A percentile compares a stretch with the other conserved stretches of the same genome.
Conservation (phyloP, 2,113 vertebrate genomes). For the Macrotis lagotis region DNA sequence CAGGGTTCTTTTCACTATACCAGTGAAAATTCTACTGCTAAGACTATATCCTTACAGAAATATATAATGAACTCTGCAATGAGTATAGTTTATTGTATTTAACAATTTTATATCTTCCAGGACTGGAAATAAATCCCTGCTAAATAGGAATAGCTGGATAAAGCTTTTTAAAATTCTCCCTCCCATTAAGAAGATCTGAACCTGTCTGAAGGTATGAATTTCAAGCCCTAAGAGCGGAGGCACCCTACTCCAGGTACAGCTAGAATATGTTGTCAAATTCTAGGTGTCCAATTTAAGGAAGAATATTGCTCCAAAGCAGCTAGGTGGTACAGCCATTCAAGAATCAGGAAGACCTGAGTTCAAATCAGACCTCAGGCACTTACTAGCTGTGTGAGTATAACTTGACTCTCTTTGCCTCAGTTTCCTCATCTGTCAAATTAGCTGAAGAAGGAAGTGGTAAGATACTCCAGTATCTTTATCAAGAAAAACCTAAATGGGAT, state of each 20-base stretch:
- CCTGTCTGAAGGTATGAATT: not conserved
- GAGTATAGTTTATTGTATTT: not conserved
- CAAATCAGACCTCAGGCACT: too few species aligned
- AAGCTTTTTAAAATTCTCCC: not conserved
- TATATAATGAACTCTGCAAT: not conserved
- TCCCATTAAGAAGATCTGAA: not conserved
- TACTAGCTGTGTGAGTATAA: too few species aligned
- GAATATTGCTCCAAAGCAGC: too few species aligned
- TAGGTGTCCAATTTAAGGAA: not conserved
- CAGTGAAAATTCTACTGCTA: not conserved
- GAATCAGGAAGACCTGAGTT: too few species aligned
- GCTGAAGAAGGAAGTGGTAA: too few species aligned
- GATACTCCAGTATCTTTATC: too few species aligned
- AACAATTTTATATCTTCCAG: not conserved
- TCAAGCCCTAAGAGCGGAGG: not conserved
- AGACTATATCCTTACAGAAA: not conserved
- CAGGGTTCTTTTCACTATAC: not conserved
- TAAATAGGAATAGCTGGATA: not conserved
- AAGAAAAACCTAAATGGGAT: too few species aligned
- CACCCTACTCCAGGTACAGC: not conserved
- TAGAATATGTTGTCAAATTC: not conserved
- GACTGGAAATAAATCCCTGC: not conserved
- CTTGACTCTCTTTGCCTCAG: too few species aligned
- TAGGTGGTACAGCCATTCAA: too few species aligned
- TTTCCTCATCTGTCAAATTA: too few species aligned